Conservation (phyloP, 2,888 invertebrate species). For the Dryococelus australis region DNA sequence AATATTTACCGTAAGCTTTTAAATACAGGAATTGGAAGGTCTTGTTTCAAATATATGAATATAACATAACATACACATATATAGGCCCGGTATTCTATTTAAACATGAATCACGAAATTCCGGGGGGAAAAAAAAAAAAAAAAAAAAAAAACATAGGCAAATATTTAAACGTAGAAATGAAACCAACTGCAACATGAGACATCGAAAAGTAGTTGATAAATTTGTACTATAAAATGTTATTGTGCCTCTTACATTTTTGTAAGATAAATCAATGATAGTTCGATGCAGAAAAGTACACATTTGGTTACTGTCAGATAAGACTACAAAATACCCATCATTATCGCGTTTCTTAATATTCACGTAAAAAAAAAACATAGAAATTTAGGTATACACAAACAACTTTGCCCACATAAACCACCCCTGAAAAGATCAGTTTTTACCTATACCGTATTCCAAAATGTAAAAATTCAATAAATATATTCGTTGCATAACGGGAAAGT, state of each 20-base stretch:
- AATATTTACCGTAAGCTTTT: background rate
- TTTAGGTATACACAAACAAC: background rate
- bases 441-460: too few species aligned
- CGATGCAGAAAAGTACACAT: background rate
- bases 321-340: background rate
- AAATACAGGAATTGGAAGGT: background rate
- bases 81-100: background rate
- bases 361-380: background rate
- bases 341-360: background rate
- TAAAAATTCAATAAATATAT: too few species aligned
- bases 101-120: background rate
- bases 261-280: background rate
- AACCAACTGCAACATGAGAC: background rate
- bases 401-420: background rate
- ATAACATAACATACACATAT: too few species aligned
- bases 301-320: background rate
- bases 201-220: background rate
- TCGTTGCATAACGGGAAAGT: too few species aligned
- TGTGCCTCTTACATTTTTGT: constrained; percentile 9
- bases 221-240: background rate
- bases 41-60: background rate
- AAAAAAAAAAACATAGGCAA: background rate
- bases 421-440: too few species aligned
- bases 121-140: too few species aligned
- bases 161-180: background rate